phyloP scores from a whole-genome alignment of 2,113 vertebrate genomes.

The Phycodurus eques region DNA sequence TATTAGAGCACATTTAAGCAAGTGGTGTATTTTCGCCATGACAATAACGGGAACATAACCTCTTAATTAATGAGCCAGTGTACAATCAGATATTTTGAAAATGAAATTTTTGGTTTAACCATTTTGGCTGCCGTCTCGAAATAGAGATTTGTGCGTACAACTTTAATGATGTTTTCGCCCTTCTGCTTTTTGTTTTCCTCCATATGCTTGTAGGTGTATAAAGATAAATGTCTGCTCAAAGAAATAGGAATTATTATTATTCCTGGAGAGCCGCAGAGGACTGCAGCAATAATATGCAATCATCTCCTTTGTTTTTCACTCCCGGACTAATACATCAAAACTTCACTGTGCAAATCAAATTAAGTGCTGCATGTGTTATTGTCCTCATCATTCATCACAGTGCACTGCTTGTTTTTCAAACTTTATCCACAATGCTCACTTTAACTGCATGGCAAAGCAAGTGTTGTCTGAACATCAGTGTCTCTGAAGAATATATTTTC shows the following conservation, averaged over 20 bases:
- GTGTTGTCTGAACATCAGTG: not conserved
- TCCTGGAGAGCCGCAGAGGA: constrained; percentile 13
- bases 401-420: constrained; percentile 4
- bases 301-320: constrained; percentile 34
- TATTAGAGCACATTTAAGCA: no score
- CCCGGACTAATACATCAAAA: constrained; percentile 41
- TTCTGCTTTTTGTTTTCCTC: not conserved
- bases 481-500: constrained; percentile 25
- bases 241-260: constrained; percentile 15
- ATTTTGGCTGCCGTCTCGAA: no score
- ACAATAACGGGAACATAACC: no score
- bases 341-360: constrained; percentile 45
- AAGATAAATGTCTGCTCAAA: not conserved
- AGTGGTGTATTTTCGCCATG: no score
- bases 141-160: no score
- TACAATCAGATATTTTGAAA: no score
- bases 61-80: no score
- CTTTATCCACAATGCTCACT: not conserved
- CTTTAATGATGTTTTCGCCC: not conserved
- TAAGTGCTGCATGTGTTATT: constrained; percentile 34
- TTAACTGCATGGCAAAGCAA: constrained; percentile 21
- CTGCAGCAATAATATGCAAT: constrained; percentile 36
- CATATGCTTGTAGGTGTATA: not conserved
- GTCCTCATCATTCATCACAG: constrained; percentile 27
- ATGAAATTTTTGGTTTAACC: no score